A percentile compares a stretch with the other conserved stretches of the same genome.
phyloP scores from a whole-genome alignment of 1,140 invertebrate species.

The Dufourea novaeangliae region DNA sequence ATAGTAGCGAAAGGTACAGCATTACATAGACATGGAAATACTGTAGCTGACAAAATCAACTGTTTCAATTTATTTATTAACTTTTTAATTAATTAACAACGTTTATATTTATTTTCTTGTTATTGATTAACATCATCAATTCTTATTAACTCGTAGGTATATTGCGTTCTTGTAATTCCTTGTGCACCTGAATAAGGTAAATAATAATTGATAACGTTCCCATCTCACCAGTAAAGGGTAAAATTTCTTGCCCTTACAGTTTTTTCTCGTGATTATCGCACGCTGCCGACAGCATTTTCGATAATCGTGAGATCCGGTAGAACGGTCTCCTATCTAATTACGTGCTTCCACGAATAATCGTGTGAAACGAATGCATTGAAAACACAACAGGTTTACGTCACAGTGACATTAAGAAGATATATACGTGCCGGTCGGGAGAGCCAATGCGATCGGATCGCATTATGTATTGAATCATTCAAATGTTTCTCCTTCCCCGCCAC shows the following conservation, averaged over 20 bases:
- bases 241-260: too few species aligned
- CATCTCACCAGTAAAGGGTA: too few species aligned
- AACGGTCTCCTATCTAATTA: conserved; percentile 32
- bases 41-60: too few species aligned
- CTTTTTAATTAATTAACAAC: too few species aligned
- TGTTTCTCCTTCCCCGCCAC: conserved; percentile 19
- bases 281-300: conserved; percentile 32
- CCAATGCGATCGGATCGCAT: conserved; percentile 34
- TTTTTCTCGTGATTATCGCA: background rate
- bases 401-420: conserved; percentile 50
- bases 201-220: too few species aligned
- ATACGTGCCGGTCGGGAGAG: conserved; percentile 23
- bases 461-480: conserved; percentile 45
- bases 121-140: too few species aligned
- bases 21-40: too few species aligned
- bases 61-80: too few species aligned
- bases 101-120: too few species aligned
- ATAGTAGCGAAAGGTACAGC: background rate
- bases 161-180: too few species aligned
- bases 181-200: too few species aligned
- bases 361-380: conserved; percentile 45
- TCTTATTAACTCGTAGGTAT: too few species aligned
- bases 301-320: conserved; percentile 23
- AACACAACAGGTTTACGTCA: conserved; percentile 44
- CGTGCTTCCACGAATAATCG: conserved; percentile 38